Percentiles rank a stretch among this genome's conserved stretches.
Evolutionary conservation across 1,140 invertebrate genomes (phyloP).

Genomic region (Lordiphosa collinella): DNA sequence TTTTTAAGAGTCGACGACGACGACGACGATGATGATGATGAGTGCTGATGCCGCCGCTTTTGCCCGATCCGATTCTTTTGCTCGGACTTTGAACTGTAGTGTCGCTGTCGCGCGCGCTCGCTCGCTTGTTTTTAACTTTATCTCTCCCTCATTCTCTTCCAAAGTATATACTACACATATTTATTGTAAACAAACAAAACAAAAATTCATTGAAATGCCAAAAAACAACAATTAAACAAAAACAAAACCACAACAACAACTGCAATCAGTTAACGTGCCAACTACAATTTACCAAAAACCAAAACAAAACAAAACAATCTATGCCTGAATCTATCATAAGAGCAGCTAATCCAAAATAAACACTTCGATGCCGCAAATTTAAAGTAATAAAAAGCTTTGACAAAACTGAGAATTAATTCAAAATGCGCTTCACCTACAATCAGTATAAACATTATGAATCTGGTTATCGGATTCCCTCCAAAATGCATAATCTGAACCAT

Average conservation of each 20-base stretch:
- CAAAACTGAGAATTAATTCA: constrained; percentile 18
- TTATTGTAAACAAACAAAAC: constrained; percentile 43
- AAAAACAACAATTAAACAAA: constrained; percentile 26
- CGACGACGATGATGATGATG: no score
- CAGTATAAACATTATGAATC: constrained; percentile 78
- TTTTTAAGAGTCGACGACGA: neutral
- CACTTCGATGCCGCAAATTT: constrained; percentile 20
- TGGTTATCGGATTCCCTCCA: constrained; percentile 77
- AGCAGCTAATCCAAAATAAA: constrained; percentile 28
- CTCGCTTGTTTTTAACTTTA: neutral
- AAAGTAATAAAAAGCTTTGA: neutral
- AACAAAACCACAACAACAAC: constrained; percentile 23
- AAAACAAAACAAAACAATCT: constrained; percentile 9
- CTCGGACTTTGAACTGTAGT: constrained; percentile 25
- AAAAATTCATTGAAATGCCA: constrained; percentile 33
- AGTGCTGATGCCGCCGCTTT: no score
- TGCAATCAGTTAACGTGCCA: constrained; percentile 30
- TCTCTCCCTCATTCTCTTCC: constrained; percentile 3
- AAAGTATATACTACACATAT: no score
- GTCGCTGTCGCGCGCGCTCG: no score
- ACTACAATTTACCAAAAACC: constrained; percentile 30
- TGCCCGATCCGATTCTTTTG: neutral
- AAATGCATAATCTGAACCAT: constrained; percentile 70
- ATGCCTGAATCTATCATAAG: constrained; percentile 31
- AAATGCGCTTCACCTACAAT: constrained; percentile 79